phyloP scores from a whole-genome alignment of 2,113 vertebrate species.

The Rhynchomys soricoides region DNA sequence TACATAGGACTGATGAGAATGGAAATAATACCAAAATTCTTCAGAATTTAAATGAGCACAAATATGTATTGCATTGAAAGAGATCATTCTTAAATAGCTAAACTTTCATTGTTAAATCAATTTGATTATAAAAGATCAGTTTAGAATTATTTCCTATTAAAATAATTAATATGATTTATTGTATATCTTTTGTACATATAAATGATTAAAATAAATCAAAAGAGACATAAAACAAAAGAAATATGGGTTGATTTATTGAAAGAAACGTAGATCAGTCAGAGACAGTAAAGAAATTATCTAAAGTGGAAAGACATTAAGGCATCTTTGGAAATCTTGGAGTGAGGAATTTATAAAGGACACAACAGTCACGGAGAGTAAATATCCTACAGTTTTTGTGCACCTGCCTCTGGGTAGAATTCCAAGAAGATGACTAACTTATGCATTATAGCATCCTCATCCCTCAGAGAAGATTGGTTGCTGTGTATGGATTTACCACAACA shows the following conservation, averaged over 20 bases:
- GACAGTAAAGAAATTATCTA: neutral
- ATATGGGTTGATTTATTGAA: neutral
- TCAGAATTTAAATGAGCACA: neutral
- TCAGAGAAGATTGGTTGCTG: neutral
- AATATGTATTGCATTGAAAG: neutral
- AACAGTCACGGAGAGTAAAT: neutral
- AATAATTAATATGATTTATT: neutral
- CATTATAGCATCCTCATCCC: rapidly evolving
- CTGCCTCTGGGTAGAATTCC: neutral
- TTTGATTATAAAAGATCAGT: neutral
- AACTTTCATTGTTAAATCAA: neutral
- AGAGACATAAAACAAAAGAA: neutral
- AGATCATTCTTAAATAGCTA: neutral
- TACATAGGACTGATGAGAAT: neutral
- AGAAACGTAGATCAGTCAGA: neutral
- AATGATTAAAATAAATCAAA: neutral
- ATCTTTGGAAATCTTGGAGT: neutral
- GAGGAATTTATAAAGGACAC: rapidly evolving
- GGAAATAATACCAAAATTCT: neutral
- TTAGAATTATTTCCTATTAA: neutral
- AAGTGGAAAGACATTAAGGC: rapidly evolving
- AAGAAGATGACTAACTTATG: neutral
- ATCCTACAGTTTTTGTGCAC: neutral
- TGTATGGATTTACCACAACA: too few species aligned
- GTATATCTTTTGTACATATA: neutral